A percentile compares a stretch with the other conserved stretches of the same genome.
Conservation (phyloP, 2,113 vertebrate species). For the Nematolebias whitei region DNA sequence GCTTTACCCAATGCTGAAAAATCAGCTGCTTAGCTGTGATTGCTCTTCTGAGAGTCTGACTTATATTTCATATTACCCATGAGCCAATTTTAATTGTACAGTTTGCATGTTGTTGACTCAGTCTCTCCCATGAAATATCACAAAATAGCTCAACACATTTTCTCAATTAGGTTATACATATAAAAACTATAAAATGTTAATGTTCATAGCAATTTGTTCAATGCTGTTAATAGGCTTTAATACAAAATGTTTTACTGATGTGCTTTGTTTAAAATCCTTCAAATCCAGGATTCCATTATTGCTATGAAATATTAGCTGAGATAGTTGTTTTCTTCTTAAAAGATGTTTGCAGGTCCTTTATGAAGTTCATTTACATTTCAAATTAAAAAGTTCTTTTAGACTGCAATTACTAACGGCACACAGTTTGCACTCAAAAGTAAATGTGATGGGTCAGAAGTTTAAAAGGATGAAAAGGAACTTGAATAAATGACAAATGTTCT, state of each 20-base stretch:
- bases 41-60: slow-evolving; percentile 17
- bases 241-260: slow-evolving; percentile 11
- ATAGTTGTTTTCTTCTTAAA: slow-evolving; percentile 33
- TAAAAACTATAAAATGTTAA: slow-evolving; percentile 9
- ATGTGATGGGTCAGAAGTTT: slow-evolving; percentile 36
- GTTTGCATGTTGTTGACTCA: slow-evolving; percentile 22
- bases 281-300: slow-evolving; percentile 16
- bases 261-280: slow-evolving; percentile 27
- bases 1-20: not conserved
- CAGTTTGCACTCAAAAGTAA: slow-evolving; percentile 22
- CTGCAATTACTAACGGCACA: slow-evolving; percentile 38
- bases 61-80: slow-evolving; percentile 23
- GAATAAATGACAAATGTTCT: slow-evolving; percentile 13
- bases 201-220: slow-evolving; percentile 4
- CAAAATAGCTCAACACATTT: slow-evolving; percentile 17
- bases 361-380: slow-evolving; percentile 42
- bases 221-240: slow-evolving; percentile 12
- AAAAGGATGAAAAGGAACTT: not conserved
- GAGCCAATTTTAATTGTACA: slow-evolving; percentile 22
- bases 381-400: slow-evolving; percentile 39
- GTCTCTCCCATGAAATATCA: slow-evolving; percentile 8
- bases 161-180: slow-evolving; percentile 9
- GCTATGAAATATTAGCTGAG: slow-evolving; percentile 26
- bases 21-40: slow-evolving; percentile 7
- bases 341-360: slow-evolving; percentile 24